Conservation (phyloP, 2,797 vertebrate species). For the Enoplosus armatus region DNA sequence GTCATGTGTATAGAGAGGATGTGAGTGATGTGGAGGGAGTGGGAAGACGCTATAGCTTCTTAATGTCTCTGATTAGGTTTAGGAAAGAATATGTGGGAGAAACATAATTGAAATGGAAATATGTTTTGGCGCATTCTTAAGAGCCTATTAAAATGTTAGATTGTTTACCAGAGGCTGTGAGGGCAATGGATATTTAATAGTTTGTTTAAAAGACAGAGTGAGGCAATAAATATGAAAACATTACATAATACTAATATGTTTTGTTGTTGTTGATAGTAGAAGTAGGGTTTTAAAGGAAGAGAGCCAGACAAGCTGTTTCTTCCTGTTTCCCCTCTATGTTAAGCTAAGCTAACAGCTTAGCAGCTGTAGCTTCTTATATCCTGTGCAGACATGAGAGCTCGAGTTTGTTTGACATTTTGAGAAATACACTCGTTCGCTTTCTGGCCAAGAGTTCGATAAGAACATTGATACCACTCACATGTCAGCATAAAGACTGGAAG, state of each 20-base stretch:
- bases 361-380: background rate
- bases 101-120: constrained; percentile 65
- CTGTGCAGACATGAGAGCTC: background rate
- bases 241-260: background rate
- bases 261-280: background rate
- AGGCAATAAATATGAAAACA: constrained; percentile 21
- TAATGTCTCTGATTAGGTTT: constrained; percentile 66
- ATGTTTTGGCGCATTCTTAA: constrained; percentile 56
- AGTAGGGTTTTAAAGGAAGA: background rate
- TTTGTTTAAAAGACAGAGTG: constrained; percentile 30
- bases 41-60: constrained; percentile 43
- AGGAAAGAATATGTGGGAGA: constrained; percentile 46
- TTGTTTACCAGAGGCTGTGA: constrained; percentile 53
- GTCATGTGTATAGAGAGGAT: constrained; percentile 32
- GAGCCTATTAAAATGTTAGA: constrained; percentile 64
- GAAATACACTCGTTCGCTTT: background rate
- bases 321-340: background rate
- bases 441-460: background rate
- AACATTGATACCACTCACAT: too few species aligned
- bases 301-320: background rate
- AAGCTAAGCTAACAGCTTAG: background rate
- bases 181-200: constrained; percentile 51
- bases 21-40: constrained; percentile 51
- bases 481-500: background rate
- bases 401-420: background rate